These are phyloP conservation scores for Cotesia chilonis DNA, from an alignment of 1,140 invertebrate species.

Conservation along the genomic window DNA sequence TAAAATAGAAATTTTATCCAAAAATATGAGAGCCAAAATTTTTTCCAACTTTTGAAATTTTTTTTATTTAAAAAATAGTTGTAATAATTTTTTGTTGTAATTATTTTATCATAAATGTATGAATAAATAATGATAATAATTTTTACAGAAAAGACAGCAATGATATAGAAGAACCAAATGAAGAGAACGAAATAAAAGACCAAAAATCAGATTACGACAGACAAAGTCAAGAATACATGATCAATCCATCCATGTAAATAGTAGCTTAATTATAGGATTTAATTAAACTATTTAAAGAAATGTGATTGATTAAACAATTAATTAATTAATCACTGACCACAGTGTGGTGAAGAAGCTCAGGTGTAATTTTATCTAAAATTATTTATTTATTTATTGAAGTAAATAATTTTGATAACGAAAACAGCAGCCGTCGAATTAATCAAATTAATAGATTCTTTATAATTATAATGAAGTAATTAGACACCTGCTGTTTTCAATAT, in stretches of 20 bases:
- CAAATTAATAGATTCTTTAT: not conserved
- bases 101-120: too few relatives aligned
- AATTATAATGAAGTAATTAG: conserved; percentile 8
- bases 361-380: too few relatives aligned
- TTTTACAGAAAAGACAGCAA: conserved; percentile 44
- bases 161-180: conserved; percentile 28
- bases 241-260: conserved; percentile 41
- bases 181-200: conserved; percentile 26
- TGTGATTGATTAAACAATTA: not conserved
- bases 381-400: too few relatives aligned
- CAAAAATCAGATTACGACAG: conserved; percentile 33
- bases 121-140: not conserved
- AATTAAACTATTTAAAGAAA: not conserved
- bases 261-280: not conserved
- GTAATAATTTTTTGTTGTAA: too few relatives aligned
- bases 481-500: not conserved
- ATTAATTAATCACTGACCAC: not conserved
- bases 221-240: conserved; percentile 30
- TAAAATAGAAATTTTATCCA: too few relatives aligned
- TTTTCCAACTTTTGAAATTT: too few relatives aligned
- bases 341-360: too few relatives aligned
- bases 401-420: too few relatives aligned
- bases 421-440: too few relatives aligned
- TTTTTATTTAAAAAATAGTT: too few relatives aligned
- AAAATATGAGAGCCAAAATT: too few relatives aligned